A percentile compares a stretch with the other conserved stretches of the same genome.
phyloP scores from a whole-genome alignment of 2,797 vertebrate species.

The Malurus splendens region DNA sequence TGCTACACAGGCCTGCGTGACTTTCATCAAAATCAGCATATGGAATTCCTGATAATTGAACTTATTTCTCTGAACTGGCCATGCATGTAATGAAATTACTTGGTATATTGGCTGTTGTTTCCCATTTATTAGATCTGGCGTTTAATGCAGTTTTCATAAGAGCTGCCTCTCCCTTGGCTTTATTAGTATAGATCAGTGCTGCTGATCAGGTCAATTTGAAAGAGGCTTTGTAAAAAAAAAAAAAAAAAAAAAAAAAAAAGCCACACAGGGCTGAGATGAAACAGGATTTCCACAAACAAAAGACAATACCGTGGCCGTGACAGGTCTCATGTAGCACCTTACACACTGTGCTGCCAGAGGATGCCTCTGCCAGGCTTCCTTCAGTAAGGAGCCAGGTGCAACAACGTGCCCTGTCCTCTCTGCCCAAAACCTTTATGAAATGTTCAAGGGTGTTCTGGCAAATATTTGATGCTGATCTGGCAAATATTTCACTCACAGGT shows the following conservation, averaged over 20 bases:
- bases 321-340: fast-evolving
- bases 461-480: neutral
- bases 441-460: neutral
- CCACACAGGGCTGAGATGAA: neutral
- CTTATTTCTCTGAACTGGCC: neutral
- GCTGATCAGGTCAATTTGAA: neutral
- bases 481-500: neutral
- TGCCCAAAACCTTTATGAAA: neutral
- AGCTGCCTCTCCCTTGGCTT: neutral
- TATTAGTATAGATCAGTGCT: neutral
- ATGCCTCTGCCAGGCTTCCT: neutral
- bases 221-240: neutral
- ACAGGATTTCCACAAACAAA: neutral
- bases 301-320: fast-evolving
- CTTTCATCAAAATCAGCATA: neutral
- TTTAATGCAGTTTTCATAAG: neutral
- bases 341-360: neutral
- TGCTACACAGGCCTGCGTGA: neutral
- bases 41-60: neutral
- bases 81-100: neutral
- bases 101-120: neutral
- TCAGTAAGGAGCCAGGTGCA: neutral
- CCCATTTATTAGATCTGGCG: neutral
- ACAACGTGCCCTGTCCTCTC: neutral
- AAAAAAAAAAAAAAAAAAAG: neutral